A percentile compares a stretch with the other conserved stretches of the same genome.
phyloP scores from a whole-genome alignment of 2,797 vertebrate genomes.

The Brachymystax lenok region DNA sequence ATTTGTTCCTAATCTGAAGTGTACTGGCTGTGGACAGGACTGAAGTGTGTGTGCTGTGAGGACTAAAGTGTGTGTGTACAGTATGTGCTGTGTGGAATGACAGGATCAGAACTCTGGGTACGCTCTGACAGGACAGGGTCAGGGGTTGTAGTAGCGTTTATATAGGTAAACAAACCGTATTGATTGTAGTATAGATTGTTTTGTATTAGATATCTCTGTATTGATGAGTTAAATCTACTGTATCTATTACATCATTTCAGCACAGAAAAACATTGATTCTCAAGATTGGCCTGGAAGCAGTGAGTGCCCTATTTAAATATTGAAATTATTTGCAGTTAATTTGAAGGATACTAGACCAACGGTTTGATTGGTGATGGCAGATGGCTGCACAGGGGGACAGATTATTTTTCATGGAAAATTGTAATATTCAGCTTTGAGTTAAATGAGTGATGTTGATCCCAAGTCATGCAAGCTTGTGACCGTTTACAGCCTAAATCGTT shows the following conservation, averaged over 20 bases:
- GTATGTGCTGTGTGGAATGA: neutral
- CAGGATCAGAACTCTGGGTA: conserved; percentile 3
- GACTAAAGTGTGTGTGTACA: neutral
- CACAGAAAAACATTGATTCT: neutral
- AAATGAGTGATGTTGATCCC: neutral
- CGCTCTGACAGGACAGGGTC: conserved; percentile 4
- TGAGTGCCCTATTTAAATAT: neutral
- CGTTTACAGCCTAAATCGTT: neutral
- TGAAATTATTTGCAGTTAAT: neutral
- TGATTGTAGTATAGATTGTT: neutral
- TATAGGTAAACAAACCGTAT: neutral
- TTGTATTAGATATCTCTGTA: too few species aligned
- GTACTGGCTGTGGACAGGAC: neutral
- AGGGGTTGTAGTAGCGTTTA: neutral
- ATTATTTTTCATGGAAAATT: neutral
- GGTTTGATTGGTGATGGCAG: neutral
- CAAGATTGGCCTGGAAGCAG: too few species aligned
- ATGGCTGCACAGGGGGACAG: neutral
- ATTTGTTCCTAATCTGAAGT: neutral
- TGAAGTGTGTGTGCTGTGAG: neutral
- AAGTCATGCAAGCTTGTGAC: neutral
- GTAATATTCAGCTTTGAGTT: neutral
- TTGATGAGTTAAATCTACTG: neutral
- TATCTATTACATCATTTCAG: neutral
- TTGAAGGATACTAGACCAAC: conserved; percentile 4